A percentile compares a stretch with the other conserved stretches of the same genome.
phyloP scores from a whole-genome alignment of 2,113 vertebrate species.

The Pongo abelii region DNA sequence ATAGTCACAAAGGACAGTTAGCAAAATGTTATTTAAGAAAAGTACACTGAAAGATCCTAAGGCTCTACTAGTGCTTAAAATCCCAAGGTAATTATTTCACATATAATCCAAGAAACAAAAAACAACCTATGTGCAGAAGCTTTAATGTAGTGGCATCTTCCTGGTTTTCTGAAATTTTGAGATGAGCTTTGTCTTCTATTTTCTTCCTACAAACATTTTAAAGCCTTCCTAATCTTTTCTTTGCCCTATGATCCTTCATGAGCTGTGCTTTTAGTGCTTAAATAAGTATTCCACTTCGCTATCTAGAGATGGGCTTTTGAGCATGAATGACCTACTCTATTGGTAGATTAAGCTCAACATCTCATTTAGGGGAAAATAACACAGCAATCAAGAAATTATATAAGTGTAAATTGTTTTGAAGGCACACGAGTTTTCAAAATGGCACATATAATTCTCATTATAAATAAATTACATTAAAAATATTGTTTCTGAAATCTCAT shows the following conservation, averaged over 20 bases:
- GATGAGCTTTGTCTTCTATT: slow-evolving; percentile 30
- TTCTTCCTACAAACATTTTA: slow-evolving; percentile 51
- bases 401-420: neutral
- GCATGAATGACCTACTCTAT: neutral
- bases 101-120: neutral
- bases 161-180: neutral
- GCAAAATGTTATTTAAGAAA: slow-evolving; percentile 16
- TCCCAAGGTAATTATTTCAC: neutral
- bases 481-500: slow-evolving; percentile 19
- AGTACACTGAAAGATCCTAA: neutral
- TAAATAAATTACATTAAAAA: neutral
- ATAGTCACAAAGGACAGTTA: neutral
- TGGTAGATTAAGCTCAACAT: slow-evolving; percentile 35
- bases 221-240: slow-evolving; percentile 33
- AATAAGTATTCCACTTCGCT: slow-evolving; percentile 48
- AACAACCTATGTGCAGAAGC: neutral
- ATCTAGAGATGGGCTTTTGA: slow-evolving; percentile 23
- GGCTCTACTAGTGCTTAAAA: slow-evolving; percentile 5
- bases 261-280: neutral
- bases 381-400: neutral
- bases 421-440: neutral
- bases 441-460: neutral
- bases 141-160: neutral
- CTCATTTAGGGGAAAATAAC: slow-evolving; percentile 13
- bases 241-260: neutral